Percentiles rank a stretch among this genome's conserved stretches.
phyloP scores from a whole-genome alignment of 1,140 invertebrate genomes.

The Papilio helenus region DNA sequence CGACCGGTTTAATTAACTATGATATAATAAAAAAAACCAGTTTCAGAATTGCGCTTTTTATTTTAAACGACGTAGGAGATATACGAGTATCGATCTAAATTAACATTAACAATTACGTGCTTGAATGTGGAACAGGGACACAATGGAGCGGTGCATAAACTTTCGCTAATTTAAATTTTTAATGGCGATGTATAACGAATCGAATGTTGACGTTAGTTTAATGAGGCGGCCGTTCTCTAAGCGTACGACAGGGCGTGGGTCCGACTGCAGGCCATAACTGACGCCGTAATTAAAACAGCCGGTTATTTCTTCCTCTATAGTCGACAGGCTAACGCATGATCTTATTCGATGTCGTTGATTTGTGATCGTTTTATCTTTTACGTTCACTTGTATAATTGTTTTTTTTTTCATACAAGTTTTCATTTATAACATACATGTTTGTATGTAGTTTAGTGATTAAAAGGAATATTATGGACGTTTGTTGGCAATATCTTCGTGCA shows the following conservation, averaged over 20 bases:
- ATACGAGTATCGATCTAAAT: conserved; percentile 34
- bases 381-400: background rate
- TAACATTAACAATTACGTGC: conserved; percentile 38
- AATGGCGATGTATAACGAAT: conserved; percentile 49
- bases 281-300: conserved; percentile 20
- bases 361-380: background rate
- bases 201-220: conserved; percentile 48
- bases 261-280: background rate
- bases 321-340: background rate
- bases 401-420: background rate
- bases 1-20: conserved; percentile 26
- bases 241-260: conserved; percentile 23
- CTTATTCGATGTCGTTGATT: conserved; percentile 22
- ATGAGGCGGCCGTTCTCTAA: conserved; percentile 53
- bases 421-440: background rate
- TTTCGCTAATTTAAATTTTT: conserved; percentile 67
- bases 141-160: conserved; percentile 47
- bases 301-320: conserved; percentile 16
- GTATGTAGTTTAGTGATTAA: background rate
- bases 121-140: conserved; percentile 40
- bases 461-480: background rate
- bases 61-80: conserved; percentile 21
- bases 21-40: conserved; percentile 31
- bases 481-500: background rate
- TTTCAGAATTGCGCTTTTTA: conserved; percentile 25